Evolutionary conservation across 2,888 invertebrate species (phyloP), one percentile per base, ranked within the genome.

Genomic region (Sarcophaga subvicina): DNA sequence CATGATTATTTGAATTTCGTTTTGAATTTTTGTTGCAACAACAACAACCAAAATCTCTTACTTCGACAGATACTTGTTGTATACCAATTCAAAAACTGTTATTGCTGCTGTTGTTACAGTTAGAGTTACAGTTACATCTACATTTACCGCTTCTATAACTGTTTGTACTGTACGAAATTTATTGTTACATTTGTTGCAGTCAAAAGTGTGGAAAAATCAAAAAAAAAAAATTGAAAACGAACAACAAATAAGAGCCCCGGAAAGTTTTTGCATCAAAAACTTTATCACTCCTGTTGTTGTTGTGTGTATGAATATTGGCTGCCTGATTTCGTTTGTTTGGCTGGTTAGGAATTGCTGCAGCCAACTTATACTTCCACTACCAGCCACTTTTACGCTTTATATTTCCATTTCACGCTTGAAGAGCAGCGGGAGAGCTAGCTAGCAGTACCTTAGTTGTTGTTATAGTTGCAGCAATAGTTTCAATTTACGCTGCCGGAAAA

Each of bases 141-240:
- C 37, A 37, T 37, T 37, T 37, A 22, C 6, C 20, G 49, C 49
- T 20, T 62, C 63, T 78, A 78, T 62, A 64, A 64, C 69, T 20
- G 73, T 64, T n/a, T 12, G 2, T 47, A 37, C n/a, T 22, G 22
- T 62, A 70, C 59, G 64, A 75, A 72, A 83, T 83, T 81, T 84
- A 84, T 84, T 87, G 81, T 84, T 84, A 81, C 83, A 87, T 81
- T 84, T 87, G 87, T 84, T 87, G 87, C 87, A 87, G 84, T 84
- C 79, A 84, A 84, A 75, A 84, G 87, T 87, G 87, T 87, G 83
- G 84, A 73, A 83, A 86, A 83, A 69, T 64, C 70, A 54, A 54
- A 76, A 27, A 25, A 64, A 82, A 54, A 14, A 14, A 54, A 49
- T 2, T 2, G 4, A 76, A 49, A 25, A 64, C 70, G 11, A 49